A percentile compares a stretch with the other conserved stretches of the same genome.
These are phyloP conservation scores for Chionis minor DNA, from an alignment of 2,113 vertebrate genomes.

Conservation along the genomic window DNA sequence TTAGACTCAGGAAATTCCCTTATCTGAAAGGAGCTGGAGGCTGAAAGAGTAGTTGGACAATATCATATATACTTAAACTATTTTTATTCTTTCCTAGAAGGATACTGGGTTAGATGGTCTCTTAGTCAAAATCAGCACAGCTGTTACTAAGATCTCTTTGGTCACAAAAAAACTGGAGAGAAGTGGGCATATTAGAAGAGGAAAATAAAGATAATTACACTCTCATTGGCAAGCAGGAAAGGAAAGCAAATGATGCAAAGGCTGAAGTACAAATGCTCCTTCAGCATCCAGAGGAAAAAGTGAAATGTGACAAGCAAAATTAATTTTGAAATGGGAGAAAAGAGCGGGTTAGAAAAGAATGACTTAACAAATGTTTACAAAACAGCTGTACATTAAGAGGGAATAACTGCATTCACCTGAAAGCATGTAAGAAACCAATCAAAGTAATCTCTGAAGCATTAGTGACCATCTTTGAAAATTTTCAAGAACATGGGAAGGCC, in stretches of 20 bases:
- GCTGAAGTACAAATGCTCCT: not conserved
- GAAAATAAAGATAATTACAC: not conserved
- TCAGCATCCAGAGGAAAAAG: not conserved
- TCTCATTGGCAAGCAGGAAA: not conserved
- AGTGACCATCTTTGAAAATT: slow-evolving; percentile 36
- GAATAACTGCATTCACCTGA: not conserved
- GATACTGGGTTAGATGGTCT: not conserved
- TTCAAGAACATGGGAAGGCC: not conserved
- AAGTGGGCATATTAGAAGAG: not conserved
- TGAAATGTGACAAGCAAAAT: not conserved
- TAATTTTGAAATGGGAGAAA: not conserved
- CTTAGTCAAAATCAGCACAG: slow-evolving; percentile 14
- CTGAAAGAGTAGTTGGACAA: not conserved
- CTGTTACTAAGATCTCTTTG: not conserved
- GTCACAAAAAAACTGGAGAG: not conserved
- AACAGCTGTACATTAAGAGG: not conserved
- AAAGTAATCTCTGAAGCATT: not conserved
- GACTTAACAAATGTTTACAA: not conserved
- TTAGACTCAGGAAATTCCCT: not conserved
- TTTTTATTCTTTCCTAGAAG: not conserved
- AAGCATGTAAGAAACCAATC: not conserved
- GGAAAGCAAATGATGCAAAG: not conserved
- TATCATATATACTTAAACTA: not conserved
- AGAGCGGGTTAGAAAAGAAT: not conserved
- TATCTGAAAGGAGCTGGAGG: not conserved